Percentiles rank a stretch among this genome's conserved stretches.
These are phyloP conservation scores for Dascyllus trimaculatus DNA, from an alignment of 2,113 vertebrate species.

Conservation along the genomic window DNA sequence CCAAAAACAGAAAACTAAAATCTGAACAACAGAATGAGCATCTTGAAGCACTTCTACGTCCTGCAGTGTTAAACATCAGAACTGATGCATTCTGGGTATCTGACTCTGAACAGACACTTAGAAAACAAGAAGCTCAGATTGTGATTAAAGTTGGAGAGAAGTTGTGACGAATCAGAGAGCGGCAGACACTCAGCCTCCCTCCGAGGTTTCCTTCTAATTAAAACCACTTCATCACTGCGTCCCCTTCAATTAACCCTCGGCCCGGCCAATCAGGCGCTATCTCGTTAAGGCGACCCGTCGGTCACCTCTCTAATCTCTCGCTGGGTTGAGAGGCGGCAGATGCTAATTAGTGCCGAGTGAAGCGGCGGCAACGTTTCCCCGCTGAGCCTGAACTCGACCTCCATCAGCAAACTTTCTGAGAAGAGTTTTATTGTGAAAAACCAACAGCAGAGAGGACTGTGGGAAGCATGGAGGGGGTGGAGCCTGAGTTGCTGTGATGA, in stretches of 20 bases:
- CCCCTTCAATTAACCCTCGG: constrained; percentile 68
- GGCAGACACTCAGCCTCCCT: not conserved
- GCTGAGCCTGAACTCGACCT: constrained; percentile 48
- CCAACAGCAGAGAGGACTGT: constrained; percentile 14
- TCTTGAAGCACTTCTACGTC: too few relatives aligned
- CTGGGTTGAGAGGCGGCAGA: constrained; percentile 52
- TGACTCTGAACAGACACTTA: too few relatives aligned
- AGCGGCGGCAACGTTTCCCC: not conserved
- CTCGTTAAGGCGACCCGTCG: constrained; percentile 52
- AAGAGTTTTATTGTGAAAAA: constrained; percentile 18
- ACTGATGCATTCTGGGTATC: too few relatives aligned
- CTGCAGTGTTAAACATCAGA: too few relatives aligned
- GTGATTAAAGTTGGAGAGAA: too few relatives aligned
- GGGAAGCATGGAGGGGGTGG: too few relatives aligned
- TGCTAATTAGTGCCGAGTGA: constrained; percentile 62
- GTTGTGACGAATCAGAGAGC: not conserved
- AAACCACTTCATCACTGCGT: constrained; percentile 29
- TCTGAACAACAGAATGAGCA: too few relatives aligned
- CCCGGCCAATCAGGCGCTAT: constrained; percentile 67
- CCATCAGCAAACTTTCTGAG: constrained; percentile 37
- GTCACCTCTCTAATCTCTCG: constrained; percentile 62
- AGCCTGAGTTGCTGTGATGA: too few relatives aligned
- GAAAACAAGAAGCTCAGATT: too few relatives aligned
- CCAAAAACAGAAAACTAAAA: too few relatives aligned
- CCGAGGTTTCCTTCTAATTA: constrained; percentile 63